Evolutionary conservation across 2,797 vertebrate species (phyloP).

Genomic region (Premnoplex brunnescens): DNA sequence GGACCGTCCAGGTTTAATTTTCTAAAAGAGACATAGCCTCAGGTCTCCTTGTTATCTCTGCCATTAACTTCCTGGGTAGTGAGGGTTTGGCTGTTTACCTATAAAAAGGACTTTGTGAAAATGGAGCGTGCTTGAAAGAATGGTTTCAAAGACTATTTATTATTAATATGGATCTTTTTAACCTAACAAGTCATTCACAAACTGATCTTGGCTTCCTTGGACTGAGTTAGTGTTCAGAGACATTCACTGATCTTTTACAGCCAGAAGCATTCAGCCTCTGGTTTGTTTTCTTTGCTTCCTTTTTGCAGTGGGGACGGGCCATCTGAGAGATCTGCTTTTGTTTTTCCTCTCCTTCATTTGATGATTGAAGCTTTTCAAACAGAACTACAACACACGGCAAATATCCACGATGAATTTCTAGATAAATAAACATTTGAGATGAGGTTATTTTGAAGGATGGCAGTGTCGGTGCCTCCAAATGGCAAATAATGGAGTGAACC

Average conservation of each 20-base stretch:
- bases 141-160: slow-evolving; percentile 51
- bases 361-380: slow-evolving; percentile 66
- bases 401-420: slow-evolving; percentile 39
- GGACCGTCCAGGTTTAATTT: slow-evolving; percentile 21
- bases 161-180: slow-evolving; percentile 47
- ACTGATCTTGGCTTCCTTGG: slow-evolving; percentile 41
- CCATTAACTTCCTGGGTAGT: slow-evolving; percentile 33
- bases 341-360: slow-evolving; percentile 50
- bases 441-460: slow-evolving; percentile 15
- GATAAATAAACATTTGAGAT: slow-evolving; percentile 50
- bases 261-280: slow-evolving; percentile 5
- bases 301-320: neutral
- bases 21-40: slow-evolving; percentile 47
- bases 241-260: slow-evolving; percentile 52
- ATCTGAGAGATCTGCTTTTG: slow-evolving; percentile 62
- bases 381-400: slow-evolving; percentile 12
- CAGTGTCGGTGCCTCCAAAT: slow-evolving; percentile 18
- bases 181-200: slow-evolving; percentile 46
- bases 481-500: slow-evolving; percentile 31
- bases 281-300: slow-evolving; percentile 65
- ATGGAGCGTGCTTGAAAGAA: neutral
- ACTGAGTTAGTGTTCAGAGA: neutral
- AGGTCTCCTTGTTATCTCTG: slow-evolving; percentile 46
- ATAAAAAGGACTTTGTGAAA: slow-evolving; percentile 30
- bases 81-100: slow-evolving; percentile 38